phyloP scores from a whole-genome alignment of 2,888 invertebrate species.

The Phyto melanocephala region DNA sequence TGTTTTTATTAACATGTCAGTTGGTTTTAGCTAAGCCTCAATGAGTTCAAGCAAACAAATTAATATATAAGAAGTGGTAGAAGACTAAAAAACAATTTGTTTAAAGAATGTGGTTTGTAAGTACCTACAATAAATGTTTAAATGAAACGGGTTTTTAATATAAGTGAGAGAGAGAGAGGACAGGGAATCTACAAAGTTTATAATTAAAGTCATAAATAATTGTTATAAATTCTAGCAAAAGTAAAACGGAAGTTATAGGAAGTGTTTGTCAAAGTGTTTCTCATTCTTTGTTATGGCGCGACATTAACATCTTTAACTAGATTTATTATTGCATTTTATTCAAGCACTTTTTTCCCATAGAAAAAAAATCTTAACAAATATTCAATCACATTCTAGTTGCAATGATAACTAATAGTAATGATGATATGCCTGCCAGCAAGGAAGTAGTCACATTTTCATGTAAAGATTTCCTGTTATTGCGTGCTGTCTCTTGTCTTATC shows the following conservation, averaged over 20 bases:
- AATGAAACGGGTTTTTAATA: too few relatives aligned
- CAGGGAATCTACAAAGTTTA: neutral
- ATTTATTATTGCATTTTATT: neutral
- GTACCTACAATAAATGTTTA: too few relatives aligned
- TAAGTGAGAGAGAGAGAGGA: too few relatives aligned
- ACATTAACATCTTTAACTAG: neutral
- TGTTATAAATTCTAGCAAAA: neutral
- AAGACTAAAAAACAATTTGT: neutral
- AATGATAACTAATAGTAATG: neutral
- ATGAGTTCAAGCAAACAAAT: constrained; percentile 16
- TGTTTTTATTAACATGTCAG: constrained; percentile 5
- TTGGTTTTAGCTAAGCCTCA: constrained; percentile 15
- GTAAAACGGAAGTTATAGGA: constrained; percentile 36
- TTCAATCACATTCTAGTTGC: constrained; percentile 16
- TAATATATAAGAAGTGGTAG: neutral
- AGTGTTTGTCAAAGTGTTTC: neutral
- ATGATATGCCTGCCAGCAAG: constrained; percentile 19
- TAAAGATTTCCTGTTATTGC: constrained; percentile 53
- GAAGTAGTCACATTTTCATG: neutral
- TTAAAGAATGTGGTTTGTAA: constrained; percentile 23
- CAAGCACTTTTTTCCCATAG: neutral
- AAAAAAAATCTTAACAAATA: neutral
- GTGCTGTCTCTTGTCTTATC: neutral
- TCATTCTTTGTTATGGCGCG: neutral
- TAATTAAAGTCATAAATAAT: constrained; percentile 19